Base-by-base conservation (phyloP, 2,113 vertebrate species). In the Psilopsiagon aymara region DNA sequence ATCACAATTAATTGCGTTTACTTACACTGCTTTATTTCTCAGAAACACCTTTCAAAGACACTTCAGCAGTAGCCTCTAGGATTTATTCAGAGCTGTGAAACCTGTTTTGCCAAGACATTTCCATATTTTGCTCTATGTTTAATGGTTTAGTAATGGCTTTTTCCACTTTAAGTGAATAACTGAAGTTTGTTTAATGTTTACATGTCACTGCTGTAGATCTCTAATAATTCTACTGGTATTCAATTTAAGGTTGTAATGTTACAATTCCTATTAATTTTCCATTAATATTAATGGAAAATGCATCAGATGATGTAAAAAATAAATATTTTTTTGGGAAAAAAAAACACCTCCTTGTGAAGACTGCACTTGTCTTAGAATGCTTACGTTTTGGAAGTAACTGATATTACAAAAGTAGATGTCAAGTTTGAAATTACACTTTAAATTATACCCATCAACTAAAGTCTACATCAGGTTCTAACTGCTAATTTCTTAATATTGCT, bases 231-330 rank as follows among this genome's bases (percentile, higher is more conserved):
- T 94, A 88, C 73, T 91, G 35, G 83, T 82, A 85, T 92, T 96
- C 63, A 92, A 88, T 88, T 96, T 94, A 88, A 95, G 52, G 43
- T 59, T 89, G 24, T 52, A 89, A 43, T 84, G 63, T 94, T 95
- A 94, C 78, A 70, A 90, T 79, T 96, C 85, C 46, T 49, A 49
- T 24, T 49, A 13, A 24, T 49, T 24, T 24, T 49, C 23, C n/a
- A 86, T 95, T 37, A 96, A 87, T 97, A 97, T 93, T 96, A 94
- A 97, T 76, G 31, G 29, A 74, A 94, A 96, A 96, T 70, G 17
- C 53, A 85, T 62, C 91, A 43, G 27, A 88, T 92, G 6, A 92
- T 87, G 92, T 79, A 43, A 37, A 47, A 78, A 82, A 66, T 55
- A 47, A n/a, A n/a, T n/a, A n/a, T 86, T 92, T 69, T 7, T 5